These are phyloP conservation scores for Uropetala carovei DNA, from an alignment of 2,888 invertebrate species.

Conservation along the genomic window DNA sequence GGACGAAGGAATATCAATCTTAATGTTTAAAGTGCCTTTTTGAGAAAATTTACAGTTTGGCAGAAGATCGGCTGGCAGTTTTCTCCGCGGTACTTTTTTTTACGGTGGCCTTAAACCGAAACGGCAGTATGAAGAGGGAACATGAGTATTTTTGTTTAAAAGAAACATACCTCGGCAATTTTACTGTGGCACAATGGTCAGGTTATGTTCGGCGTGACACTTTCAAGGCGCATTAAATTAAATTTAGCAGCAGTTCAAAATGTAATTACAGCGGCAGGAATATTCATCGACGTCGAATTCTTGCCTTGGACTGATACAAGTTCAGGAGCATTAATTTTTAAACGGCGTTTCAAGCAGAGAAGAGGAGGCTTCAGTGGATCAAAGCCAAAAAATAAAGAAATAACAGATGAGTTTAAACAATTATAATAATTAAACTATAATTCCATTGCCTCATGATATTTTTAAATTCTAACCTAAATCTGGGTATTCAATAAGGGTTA, in stretches of 20 bases:
- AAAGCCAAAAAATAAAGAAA: too few species aligned
- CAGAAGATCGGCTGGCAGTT: neutral
- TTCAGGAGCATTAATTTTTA: too few species aligned
- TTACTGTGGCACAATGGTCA: neutral
- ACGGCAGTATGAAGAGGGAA: neutral
- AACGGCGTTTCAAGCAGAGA: too few species aligned
- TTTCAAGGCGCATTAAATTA: neutral
- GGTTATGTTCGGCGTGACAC: neutral
- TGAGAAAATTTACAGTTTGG: conserved; percentile 3
- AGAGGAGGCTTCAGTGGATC: too few species aligned
- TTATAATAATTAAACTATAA: too few species aligned
- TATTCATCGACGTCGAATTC: neutral
- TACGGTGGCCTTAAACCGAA: neutral
- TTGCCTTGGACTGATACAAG: too few species aligned
- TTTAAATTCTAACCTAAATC: too few species aligned
- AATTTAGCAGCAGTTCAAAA: neutral
- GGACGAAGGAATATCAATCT: conserved; percentile 20
- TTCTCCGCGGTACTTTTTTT: neutral
- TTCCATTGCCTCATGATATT: too few species aligned
- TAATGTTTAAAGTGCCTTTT: neutral
- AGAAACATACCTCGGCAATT: neutral
- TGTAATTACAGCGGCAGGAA: neutral
- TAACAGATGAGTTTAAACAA: too few species aligned
- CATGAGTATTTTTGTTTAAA: neutral
- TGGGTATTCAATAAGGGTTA: too few species aligned